These are phyloP conservation scores for Rhodinocichla rosea DNA, from an alignment of 2,113 vertebrate species.

Conservation along the genomic window DNA sequence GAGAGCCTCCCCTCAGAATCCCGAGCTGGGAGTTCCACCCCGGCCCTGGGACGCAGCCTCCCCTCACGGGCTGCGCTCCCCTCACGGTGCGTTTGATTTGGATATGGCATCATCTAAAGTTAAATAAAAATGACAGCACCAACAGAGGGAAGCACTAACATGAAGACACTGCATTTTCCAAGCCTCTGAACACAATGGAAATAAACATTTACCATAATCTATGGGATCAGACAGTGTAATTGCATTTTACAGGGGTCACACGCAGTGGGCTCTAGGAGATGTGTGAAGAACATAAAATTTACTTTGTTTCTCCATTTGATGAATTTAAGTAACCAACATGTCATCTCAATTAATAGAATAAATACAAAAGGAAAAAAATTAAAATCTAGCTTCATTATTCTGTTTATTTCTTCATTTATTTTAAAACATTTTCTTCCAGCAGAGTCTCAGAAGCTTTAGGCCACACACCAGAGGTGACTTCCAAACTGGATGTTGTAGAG, in stretches of 20 bases:
- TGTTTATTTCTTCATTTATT: neutral
- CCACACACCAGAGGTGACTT: neutral
- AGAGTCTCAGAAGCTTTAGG: neutral
- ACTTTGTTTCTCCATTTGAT: neutral
- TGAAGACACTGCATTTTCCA: neutral
- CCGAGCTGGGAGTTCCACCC: rapidly evolving
- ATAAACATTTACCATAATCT: neutral
- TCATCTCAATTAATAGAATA: neutral
- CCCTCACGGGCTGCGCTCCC: rapidly evolving
- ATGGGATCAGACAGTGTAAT: neutral
- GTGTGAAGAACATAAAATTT: rapidly evolving
- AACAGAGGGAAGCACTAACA: rapidly evolving
- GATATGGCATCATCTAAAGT: rapidly evolving
- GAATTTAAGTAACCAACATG: neutral
- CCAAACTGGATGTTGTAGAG: rapidly evolving
- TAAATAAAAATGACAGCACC: neutral
- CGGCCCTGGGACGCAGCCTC: rapidly evolving
- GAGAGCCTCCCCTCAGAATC: no score
- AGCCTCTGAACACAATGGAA: neutral
- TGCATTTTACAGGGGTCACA: neutral
- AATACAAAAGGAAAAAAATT: neutral
- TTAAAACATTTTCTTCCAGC: neutral
- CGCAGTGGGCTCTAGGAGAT: rapidly evolving
- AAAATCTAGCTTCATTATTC: neutral
- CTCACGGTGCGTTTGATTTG: rapidly evolving